Evolutionary conservation across 2,113 vertebrate species (phyloP).

Genomic region (Todiramphus saurophagus): DNA sequence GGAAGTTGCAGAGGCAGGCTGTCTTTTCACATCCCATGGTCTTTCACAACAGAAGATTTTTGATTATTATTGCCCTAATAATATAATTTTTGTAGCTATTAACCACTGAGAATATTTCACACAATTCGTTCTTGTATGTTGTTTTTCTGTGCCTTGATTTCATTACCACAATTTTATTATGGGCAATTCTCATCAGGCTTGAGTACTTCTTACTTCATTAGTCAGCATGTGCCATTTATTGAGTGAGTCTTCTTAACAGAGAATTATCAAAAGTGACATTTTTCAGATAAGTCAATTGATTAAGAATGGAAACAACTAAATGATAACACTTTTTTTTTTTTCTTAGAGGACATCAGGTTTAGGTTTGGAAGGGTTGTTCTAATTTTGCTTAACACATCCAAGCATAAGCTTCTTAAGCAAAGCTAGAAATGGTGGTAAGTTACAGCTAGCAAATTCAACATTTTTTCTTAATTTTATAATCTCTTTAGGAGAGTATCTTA

Average conservation of each 20-base stretch:
- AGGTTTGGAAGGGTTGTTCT: neutral
- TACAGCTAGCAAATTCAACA: neutral
- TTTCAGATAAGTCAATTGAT: neutral
- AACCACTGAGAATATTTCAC: neutral
- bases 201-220: neutral
- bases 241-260: neutral
- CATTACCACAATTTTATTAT: neutral
- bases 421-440: neutral
- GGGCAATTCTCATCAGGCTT: neutral
- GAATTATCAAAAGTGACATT: neutral
- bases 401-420: neutral
- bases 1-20: neutral
- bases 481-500: neutral
- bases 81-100: neutral
- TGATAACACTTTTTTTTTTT: neutral
- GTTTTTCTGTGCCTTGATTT: neutral
- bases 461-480: neutral
- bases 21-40: neutral
- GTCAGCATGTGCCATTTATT: neutral
- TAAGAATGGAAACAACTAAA: neutral
- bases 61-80: neutral
- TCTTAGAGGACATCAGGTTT: neutral
- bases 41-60: neutral
- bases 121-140: neutral
- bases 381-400: neutral